A percentile compares a stretch with the other conserved stretches of the same genome.
These are phyloP conservation scores for Crypturellus undulatus DNA, from an alignment of 2,113 vertebrate genomes.

Conservation along the genomic window DNA sequence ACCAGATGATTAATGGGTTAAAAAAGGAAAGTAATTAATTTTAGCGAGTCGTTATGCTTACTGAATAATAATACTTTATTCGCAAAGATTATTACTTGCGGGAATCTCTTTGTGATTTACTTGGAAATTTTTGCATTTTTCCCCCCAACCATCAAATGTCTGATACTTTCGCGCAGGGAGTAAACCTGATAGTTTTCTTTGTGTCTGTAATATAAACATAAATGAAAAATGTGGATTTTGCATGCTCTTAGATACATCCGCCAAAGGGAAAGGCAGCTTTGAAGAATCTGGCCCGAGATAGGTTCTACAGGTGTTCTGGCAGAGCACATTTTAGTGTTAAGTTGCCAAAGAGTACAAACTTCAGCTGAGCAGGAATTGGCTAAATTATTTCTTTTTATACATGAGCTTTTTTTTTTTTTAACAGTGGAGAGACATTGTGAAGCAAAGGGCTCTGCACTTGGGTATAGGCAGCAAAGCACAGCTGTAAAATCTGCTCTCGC, in stretches of 20 bases:
- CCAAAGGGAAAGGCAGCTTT: neutral
- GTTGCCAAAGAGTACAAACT: neutral
- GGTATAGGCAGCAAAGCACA: neutral
- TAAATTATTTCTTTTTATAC: neutral
- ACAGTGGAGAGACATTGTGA: neutral
- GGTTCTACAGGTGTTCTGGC: neutral
- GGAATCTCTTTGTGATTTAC: neutral
- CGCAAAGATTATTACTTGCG: neutral
- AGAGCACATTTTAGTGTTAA: neutral
- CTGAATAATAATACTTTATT: neutral
- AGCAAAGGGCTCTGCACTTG: neutral
- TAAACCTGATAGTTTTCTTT: neutral
- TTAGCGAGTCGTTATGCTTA: neutral
- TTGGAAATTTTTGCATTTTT: neutral
- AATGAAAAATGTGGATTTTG: neutral
- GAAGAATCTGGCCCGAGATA: neutral
- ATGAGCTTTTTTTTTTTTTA: neutral
- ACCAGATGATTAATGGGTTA: slow-evolving; percentile 40
- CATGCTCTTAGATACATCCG: neutral
- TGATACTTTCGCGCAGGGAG: neutral
- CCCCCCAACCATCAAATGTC: neutral
- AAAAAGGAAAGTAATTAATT: slow-evolving; percentile 57
- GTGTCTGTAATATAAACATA: neutral
- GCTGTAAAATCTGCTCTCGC: neutral
- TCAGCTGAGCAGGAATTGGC: neutral